Conservation (phyloP, 2,113 vertebrate species). For the Clarias batrachus region DNA sequence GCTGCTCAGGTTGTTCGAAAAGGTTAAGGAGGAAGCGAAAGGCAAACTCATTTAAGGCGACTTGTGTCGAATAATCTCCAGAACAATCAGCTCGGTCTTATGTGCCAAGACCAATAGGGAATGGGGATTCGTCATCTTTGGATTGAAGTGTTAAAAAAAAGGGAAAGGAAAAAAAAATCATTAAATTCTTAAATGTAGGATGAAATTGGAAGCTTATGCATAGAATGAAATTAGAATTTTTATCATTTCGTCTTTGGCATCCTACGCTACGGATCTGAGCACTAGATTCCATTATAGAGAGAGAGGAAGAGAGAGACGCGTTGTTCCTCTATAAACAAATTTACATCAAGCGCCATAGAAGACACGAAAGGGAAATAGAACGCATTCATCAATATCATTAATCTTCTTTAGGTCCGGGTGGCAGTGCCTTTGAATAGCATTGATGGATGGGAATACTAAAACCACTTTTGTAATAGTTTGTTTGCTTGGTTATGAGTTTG, state of each 20-base stretch:
- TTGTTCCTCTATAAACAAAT: conserved; percentile 49
- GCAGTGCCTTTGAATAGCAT: conserved; percentile 17
- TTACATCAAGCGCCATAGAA: conserved; percentile 47
- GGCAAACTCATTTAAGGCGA: conserved; percentile 69
- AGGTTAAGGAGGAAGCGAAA: conserved; percentile 75
- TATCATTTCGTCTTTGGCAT: conserved; percentile 48
- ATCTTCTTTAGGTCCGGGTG: conserved; percentile 66
- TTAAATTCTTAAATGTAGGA: conserved; percentile 44
- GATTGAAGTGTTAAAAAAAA: conserved; percentile 44
- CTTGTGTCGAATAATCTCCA: conserved; percentile 72
- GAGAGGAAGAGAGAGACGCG: conserved; percentile 13
- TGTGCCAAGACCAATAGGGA: conserved; percentile 66
- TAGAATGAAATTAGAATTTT: conserved; percentile 51
- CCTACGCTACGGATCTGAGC: conserved; percentile 38
- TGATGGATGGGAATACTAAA: conserved; percentile 47
- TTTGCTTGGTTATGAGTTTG: conserved; percentile 44
- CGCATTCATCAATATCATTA: conserved; percentile 55
- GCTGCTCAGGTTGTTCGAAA: conserved; percentile 58
- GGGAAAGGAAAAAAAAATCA: conserved; percentile 17
- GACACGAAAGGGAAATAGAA: conserved; percentile 47
- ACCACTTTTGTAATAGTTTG: conserved; percentile 47
- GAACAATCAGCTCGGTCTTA: conserved; percentile 68
- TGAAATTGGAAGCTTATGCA: conserved; percentile 47
- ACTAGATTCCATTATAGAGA: conserved; percentile 44
- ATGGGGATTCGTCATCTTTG: conserved; percentile 57